A percentile compares a stretch with the other conserved stretches of the same genome.
Evolutionary conservation across 2,797 vertebrate genomes (phyloP).

Genomic region (Arrhamphus sclerolepis): DNA sequence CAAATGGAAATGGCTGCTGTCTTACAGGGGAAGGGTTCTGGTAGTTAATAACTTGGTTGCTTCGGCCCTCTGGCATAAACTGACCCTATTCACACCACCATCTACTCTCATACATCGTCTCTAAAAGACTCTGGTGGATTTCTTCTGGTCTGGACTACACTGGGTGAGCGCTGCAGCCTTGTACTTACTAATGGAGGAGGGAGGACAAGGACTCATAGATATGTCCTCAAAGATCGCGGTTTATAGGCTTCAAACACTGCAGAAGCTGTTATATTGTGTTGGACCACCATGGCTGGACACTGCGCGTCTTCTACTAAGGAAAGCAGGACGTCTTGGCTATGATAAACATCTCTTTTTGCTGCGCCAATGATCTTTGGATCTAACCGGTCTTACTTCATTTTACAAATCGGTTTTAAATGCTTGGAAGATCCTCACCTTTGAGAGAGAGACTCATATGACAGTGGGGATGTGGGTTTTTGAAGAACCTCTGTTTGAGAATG

Average conservation of each 20-base stretch:
- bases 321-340: neutral
- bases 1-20: neutral
- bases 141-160: constrained; percentile 1
- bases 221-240: no score
- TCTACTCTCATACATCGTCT: neutral
- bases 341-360: neutral
- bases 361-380: neutral
- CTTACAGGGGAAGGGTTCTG: neutral
- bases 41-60: no score
- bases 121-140: neutral
- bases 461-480: neutral
- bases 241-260: neutral
- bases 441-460: neutral
- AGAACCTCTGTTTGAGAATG: neutral
- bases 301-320: neutral
- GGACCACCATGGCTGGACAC: neutral
- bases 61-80: neutral
- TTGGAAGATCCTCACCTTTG: neutral
- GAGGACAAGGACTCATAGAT: neutral
- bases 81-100: neutral
- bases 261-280: neutral
- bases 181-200: neutral
- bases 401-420: no score
- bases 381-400: constrained; percentile 4
- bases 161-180: neutral